phyloP scores from a whole-genome alignment of 2,888 invertebrate genomes.

The Polydesmus complanatus region DNA sequence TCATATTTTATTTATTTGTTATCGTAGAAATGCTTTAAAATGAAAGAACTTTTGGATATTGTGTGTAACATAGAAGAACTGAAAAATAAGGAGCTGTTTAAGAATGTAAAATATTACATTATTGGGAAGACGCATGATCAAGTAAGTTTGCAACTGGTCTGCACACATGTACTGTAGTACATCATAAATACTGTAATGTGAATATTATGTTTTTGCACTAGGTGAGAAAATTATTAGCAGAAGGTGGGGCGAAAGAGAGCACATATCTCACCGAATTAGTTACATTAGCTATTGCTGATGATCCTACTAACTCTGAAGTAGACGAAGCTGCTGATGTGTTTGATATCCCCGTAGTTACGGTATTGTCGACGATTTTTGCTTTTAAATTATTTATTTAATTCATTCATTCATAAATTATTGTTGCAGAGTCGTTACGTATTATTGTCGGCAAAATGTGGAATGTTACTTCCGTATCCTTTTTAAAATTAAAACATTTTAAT shows the following conservation, averaged over 20 bases:
- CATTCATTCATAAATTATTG: too few species aligned
- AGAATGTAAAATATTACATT: slow-evolving; percentile 68
- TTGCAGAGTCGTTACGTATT: slow-evolving; percentile 59
- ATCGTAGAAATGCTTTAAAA: too few species aligned
- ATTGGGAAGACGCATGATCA: slow-evolving; percentile 62
- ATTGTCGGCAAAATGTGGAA: slow-evolving; percentile 42
- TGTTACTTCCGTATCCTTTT: slow-evolving; percentile 43
- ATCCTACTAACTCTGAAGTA: slow-evolving; percentile 72
- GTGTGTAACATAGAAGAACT: slow-evolving; percentile 21
- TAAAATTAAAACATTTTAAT: background rate
- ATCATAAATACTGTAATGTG: slow-evolving; percentile 1
- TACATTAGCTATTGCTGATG: slow-evolving; percentile 80
- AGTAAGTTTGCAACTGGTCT: slow-evolving; percentile 34
- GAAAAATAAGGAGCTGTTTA: slow-evolving; percentile 49
- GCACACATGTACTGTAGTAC: background rate
- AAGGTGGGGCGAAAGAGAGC: slow-evolving; percentile 74
- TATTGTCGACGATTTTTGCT: slow-evolving; percentile 24
- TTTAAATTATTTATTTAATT: too few species aligned
- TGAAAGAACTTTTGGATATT: background rate
- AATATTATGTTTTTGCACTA: slow-evolving; percentile 35
- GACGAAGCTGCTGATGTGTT: slow-evolving; percentile 84
- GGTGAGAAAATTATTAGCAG: slow-evolving; percentile 61
- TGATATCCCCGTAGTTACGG: slow-evolving; percentile 75
- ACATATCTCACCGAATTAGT: slow-evolving; percentile 82
- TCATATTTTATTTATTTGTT: too few species aligned